A percentile compares a stretch with the other conserved stretches of the same genome.
Conservation (phyloP, 2,113 vertebrate species). For the Corythoichthys haematopterus region DNA sequence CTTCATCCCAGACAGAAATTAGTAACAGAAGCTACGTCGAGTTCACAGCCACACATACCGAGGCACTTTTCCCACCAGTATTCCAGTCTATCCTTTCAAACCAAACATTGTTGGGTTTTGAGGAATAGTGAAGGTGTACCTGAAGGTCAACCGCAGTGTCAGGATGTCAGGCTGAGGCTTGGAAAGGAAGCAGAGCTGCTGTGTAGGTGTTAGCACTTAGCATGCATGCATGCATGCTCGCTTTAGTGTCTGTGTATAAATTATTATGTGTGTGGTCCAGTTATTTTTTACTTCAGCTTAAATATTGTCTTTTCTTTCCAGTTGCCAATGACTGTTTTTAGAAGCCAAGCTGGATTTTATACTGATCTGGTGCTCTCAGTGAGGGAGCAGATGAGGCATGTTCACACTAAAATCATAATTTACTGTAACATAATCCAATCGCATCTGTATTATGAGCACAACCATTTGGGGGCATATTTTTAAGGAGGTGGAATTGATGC, state of each 20-base stretch:
- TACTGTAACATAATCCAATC: not conserved
- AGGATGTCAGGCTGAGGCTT: slow-evolving; percentile 68
- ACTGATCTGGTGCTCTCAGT: slow-evolving; percentile 16
- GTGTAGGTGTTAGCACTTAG: slow-evolving; percentile 17
- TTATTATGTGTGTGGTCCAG: slow-evolving; percentile 61
- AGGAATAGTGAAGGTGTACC: slow-evolving; percentile 44
- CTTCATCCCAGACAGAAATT: not conserved
- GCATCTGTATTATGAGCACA: not conserved
- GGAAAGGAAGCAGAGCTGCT: slow-evolving; percentile 45
- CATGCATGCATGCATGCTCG: slow-evolving; percentile 2
- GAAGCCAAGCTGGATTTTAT: slow-evolving; percentile 35
- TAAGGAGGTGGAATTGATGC: not conserved
- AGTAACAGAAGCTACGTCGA: slow-evolving; percentile 3
- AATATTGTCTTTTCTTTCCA: slow-evolving; percentile 67
- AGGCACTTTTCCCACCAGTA: slow-evolving; percentile 18
- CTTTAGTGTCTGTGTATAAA: slow-evolving; percentile 3
- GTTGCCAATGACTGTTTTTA: slow-evolving; percentile 56
- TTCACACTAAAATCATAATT: slow-evolving; percentile 5
- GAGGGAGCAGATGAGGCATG: slow-evolving; percentile 12
- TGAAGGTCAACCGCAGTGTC: slow-evolving; percentile 68
- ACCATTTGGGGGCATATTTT: not conserved
- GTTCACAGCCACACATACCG: not conserved
- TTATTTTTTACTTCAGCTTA: slow-evolving; percentile 62
- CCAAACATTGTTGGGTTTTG: slow-evolving; percentile 5
- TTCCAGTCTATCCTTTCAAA: slow-evolving; percentile 33